Evolutionary conservation across 2,888 invertebrate species (phyloP).

Genomic region (Tiliacea aurago): DNA sequence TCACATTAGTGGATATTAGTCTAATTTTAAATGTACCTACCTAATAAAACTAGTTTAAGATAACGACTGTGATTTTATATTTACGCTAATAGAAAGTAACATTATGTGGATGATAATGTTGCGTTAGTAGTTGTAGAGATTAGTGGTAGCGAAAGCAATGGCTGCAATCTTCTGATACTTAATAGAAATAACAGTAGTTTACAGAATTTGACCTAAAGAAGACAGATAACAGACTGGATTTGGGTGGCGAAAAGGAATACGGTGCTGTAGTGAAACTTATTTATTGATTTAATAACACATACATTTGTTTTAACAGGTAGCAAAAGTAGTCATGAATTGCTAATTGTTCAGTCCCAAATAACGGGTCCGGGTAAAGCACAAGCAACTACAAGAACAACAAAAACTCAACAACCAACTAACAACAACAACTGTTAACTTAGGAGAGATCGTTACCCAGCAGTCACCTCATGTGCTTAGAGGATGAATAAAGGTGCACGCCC

Average conservation of each 20-base stretch:
- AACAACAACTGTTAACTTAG: no score
- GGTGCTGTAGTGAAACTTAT: not conserved
- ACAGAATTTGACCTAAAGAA: not conserved
- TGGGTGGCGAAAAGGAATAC: no score
- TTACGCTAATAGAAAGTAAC: not conserved
- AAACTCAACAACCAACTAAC: no score
- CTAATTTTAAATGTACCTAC: no score
- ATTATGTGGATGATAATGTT: conserved; percentile 11
- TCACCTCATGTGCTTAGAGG: not conserved
- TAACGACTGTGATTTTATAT: conserved; percentile 10
- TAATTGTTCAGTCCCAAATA: no score
- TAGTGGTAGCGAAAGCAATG: not conserved
- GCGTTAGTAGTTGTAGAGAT: not conserved
- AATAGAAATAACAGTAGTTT: not conserved
- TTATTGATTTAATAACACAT: no score
- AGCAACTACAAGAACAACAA: no score
- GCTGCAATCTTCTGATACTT: not conserved
- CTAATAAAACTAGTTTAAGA: conserved; percentile 23
- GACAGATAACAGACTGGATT: not conserved
- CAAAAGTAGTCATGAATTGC: no score
- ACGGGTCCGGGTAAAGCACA: no score
- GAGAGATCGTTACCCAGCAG: no score
- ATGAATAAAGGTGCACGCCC: not conserved
- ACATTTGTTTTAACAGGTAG: no score
- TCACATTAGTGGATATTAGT: not conserved